Evolutionary conservation across 2,888 invertebrate genomes (phyloP).

Genomic region (Callyntrura sp.): DNA sequence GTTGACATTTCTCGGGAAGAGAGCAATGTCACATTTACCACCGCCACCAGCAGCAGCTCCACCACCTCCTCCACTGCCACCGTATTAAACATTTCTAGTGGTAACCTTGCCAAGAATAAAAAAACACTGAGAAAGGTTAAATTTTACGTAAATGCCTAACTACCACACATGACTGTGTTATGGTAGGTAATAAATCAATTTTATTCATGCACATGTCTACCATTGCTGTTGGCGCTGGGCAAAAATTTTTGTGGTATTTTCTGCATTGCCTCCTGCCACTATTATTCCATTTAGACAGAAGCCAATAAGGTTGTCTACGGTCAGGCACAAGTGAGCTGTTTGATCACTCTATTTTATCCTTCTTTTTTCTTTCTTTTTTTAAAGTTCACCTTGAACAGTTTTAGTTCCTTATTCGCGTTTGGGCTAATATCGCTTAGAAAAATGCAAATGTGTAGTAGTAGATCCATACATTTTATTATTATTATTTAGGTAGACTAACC

Average conservation of each 20-base stretch:
- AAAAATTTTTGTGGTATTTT: too few species aligned
- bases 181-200: neutral
- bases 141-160: neutral
- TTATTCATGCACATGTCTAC: constrained; percentile 11
- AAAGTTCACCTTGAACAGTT: constrained; percentile 61
- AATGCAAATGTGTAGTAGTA: too few species aligned
- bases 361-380: constrained; percentile 51
- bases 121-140: constrained; percentile 36
- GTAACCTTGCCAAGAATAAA: neutral
- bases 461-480: neutral
- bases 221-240: too few species aligned
- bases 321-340: constrained; percentile 43
- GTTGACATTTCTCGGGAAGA: neutral
- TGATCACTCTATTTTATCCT: neutral
- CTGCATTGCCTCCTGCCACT: neutral
- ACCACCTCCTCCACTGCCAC: too few species aligned
- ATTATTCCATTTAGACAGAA: neutral
- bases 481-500: too few species aligned
- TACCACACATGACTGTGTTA: too few species aligned
- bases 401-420: constrained; percentile 56
- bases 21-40: constrained; percentile 18
- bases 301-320: constrained; percentile 48
- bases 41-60: too few species aligned
- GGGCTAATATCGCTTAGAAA: too few species aligned
- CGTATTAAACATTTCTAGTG: neutral